Base-by-base conservation (phyloP, 2,113 vertebrate species). In the Bubo blakistoni region DNA sequence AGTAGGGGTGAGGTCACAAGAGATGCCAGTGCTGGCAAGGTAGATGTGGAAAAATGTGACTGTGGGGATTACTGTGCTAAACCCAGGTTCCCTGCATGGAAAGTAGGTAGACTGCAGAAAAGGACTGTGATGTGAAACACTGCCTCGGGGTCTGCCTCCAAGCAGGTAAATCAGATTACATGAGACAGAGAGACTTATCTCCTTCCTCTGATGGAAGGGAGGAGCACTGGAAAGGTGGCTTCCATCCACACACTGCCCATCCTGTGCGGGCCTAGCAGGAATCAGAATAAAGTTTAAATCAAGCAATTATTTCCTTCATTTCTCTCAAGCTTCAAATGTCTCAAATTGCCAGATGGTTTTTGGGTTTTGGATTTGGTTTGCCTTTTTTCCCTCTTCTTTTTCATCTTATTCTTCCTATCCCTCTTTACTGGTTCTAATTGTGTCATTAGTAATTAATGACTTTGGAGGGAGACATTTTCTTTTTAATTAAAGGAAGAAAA, bases 391-490 rank as follows among this genome's bases (percentile, higher is more conserved):
- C 11, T 21, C 13, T 15, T 32, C 20, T 26, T 80, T 94, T 85
- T 69, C 18, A 9, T 90, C 18, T 3, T 13, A 36, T 46, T 81
- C 77, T 72, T 91, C 38, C 70, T 85, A 49, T 58, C 58, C 73
- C 54, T 86, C 58, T 72, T 86, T 63, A 30, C 38, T 27, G 42
- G 73, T 42, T 93, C 92, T 95, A 97, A 97, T 96, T 82, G 88
- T 96, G 95, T 87, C 94, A 92, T 97, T 96, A 97, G 97, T 90
- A 97, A 97, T 97, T 97, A 97, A 97, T 95, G 73, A 91, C 90
- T 97, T 96, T 46, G 73, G 86, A 95, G 54, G 77, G 78, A 97
- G 94, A 93, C 86, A 71, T 82, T 97, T 95, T 85, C 90, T 88
- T 86, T 88, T 95, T 95, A 97, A 97, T 96, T 97, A 94, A 95